A percentile compares a stretch with the other conserved stretches of the same genome.
These are phyloP conservation scores for Horisme vitalbata DNA, from an alignment of 2,888 invertebrate species.

Conservation along the genomic window DNA sequence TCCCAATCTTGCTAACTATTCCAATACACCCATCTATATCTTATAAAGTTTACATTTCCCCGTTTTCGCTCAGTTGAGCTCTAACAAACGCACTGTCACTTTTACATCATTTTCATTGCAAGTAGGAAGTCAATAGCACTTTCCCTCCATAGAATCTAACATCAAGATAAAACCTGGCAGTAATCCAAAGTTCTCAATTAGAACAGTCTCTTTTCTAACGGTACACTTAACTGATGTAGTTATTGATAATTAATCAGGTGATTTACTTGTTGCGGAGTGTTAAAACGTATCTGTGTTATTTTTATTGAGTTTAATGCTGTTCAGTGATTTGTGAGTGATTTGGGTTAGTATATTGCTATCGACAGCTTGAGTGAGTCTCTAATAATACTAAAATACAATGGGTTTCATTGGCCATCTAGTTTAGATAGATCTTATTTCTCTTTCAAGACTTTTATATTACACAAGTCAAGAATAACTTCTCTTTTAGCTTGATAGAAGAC, in stretches of 20 bases:
- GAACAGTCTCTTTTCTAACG: slow-evolving; percentile 54
- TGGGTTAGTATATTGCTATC: neutral
- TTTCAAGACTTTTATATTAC: too few species aligned
- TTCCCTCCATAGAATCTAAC: slow-evolving; percentile 46
- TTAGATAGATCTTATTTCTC: too few species aligned
- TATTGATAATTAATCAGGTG: slow-evolving; percentile 20
- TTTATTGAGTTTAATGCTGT: slow-evolving; percentile 5
- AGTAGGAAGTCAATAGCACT: slow-evolving; percentile 51
- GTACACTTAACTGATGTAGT: slow-evolving; percentile 14
- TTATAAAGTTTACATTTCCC: slow-evolving; percentile 14
- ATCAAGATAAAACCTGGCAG: slow-evolving; percentile 58
- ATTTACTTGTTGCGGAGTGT: slow-evolving; percentile 14
- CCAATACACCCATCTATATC: slow-evolving; percentile 41
- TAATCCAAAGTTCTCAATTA: slow-evolving; percentile 65
- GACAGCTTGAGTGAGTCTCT: neutral
- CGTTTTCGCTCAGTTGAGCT: slow-evolving; percentile 24
- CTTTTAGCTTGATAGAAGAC: too few species aligned
- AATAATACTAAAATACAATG: neutral
- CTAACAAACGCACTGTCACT: slow-evolving; percentile 28
- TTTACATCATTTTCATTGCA: slow-evolving; percentile 28
- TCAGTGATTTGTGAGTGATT: slow-evolving; percentile 13
- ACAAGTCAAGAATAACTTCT: too few species aligned
- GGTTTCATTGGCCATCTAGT: too few species aligned
- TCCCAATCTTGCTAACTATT: slow-evolving; percentile 47
- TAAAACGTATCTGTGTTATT: slow-evolving; percentile 3